Base-by-base conservation (phyloP, 2,888 invertebrate species). In the Netelia virgata region DNA sequence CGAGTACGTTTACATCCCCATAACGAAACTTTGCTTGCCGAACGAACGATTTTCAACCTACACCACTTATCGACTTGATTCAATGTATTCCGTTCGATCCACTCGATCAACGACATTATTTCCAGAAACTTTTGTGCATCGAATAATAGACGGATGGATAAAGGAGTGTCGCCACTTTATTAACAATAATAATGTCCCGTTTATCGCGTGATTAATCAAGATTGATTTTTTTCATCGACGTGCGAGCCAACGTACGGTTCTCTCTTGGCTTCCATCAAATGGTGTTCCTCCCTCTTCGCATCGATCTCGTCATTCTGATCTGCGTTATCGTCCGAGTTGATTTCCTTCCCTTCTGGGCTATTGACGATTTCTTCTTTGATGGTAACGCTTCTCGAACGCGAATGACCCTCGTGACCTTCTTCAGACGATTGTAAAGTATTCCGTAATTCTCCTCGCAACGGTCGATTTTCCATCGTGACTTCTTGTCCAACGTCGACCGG, bases 311-410 rank as follows among this genome's bases (percentile, higher is more conserved):
- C 23, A 23, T 43, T 73, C 59, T 87, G 85, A 36, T 87, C 88
- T 11, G 82, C 53, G 28, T 86, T 74, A 18, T 86, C 91, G 18
- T 91, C 90, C 1, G 89, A 90, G 57, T 90, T 86, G 10, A 89
- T 86, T 16, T 88, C 87, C 14, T 86, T 87, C 9, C 66, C 83
- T 1, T 76, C 84, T 55, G 88, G 86, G 43, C 87, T 69, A 47
- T 82, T 69, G 23, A 83, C 68, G 50, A 90, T 64, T 84, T 92
- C 91, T 50, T 91, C 90, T 64, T 92, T 92, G 0, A 92, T 87
- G 10, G 87, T 90, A 3, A 92, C 75, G 43, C 43, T 86, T 5
- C 86, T 75, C 53, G 68, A 57, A 53, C 68, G 36, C 6, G 83
- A 73, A 0, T 85, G 66, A 41, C 20, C 69, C 50, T 76, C 79